A percentile compares a stretch with the other conserved stretches of the same genome.
These are phyloP conservation scores for Stichodactyla helianthus DNA, from an alignment of 64 coral and sea anemone species.

Conservation along the genomic window DNA sequence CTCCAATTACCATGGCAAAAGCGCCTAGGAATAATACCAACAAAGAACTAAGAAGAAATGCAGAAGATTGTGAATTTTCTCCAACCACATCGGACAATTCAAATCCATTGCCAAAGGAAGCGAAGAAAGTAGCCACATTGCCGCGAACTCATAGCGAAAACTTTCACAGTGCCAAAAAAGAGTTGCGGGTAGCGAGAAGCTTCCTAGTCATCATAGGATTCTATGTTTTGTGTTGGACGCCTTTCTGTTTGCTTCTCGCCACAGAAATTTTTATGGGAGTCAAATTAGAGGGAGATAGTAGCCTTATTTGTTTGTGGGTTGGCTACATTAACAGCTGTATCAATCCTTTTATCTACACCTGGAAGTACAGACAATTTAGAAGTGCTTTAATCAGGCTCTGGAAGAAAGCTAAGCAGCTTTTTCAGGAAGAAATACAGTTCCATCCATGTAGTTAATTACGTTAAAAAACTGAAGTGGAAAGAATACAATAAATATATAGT, in stretches of 20 bases:
- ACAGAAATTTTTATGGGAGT: constrained; percentile 14
- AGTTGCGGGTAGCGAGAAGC: constrained; percentile 52
- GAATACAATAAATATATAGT: too few relatives aligned
- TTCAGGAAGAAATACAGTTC: too few relatives aligned
- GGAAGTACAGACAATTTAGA: constrained; percentile 71
- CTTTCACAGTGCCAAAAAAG: constrained; percentile 3
- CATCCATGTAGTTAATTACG: too few relatives aligned
- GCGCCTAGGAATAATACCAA: background rate
- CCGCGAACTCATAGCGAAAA: background rate
- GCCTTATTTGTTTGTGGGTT: constrained; percentile 48
- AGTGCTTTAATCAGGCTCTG: constrained; percentile 21
- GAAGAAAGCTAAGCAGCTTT: background rate
- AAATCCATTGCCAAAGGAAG: too few relatives aligned
- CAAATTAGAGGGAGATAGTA: constrained; percentile 3
- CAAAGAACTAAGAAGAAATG: too few relatives aligned
- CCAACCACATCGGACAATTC: too few relatives aligned
- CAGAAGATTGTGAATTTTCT: background rate
- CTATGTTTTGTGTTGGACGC: constrained; percentile 56
- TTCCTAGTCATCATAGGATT: constrained; percentile 44
- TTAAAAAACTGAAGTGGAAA: too few relatives aligned
- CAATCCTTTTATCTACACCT: constrained; percentile 64
- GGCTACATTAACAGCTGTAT: constrained; percentile 51
- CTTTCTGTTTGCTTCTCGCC: constrained; percentile 35
- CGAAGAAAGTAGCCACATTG: too few relatives aligned
- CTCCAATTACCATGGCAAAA: background rate